These are phyloP conservation scores for Virgularia gustaviana DNA, from an alignment of 92 coral and sea anemone genomes.

Conservation along the genomic window DNA sequence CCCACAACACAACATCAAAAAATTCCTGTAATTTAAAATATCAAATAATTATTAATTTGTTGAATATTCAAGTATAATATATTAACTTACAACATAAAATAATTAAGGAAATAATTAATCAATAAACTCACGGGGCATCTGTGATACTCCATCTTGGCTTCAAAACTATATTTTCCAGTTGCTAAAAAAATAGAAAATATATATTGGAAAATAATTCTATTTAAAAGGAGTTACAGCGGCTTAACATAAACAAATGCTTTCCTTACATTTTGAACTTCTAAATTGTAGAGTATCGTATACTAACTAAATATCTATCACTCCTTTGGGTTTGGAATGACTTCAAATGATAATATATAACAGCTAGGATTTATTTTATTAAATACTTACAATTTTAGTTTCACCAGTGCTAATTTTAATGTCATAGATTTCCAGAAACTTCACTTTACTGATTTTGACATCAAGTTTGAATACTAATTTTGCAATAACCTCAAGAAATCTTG, in stretches of 20 bases:
- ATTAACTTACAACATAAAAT: background rate
- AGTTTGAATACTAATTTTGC: conserved; percentile 15
- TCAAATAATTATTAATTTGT: background rate
- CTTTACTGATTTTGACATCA: conserved; percentile 18
- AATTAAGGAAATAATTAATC: background rate
- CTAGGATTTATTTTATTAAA: background rate
- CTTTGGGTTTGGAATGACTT: too few relatives aligned
- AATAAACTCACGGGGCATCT: conserved; percentile 64
- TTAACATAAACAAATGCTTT: too few relatives aligned
- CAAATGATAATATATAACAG: background rate
- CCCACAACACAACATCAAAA: conserved; percentile 36
- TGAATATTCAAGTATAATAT: too few relatives aligned
- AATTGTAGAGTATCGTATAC: too few relatives aligned
- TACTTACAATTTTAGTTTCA: conserved; percentile 21
- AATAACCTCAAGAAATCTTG: conserved; percentile 21
- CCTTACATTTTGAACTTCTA: too few relatives aligned
- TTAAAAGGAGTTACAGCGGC: too few relatives aligned
- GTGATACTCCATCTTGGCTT: conserved; percentile 75
- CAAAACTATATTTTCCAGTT: conserved; percentile 69
- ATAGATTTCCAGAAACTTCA: conserved; percentile 12
- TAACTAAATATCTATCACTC: too few relatives aligned
- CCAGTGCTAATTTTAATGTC: conserved; percentile 12
- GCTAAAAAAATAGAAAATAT: too few relatives aligned
- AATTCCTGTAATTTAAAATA: background rate
- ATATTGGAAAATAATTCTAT: too few relatives aligned